Evolutionary conservation across 1,140 invertebrate species (phyloP).

Genomic region (Lasioglossum baleicum): DNA sequence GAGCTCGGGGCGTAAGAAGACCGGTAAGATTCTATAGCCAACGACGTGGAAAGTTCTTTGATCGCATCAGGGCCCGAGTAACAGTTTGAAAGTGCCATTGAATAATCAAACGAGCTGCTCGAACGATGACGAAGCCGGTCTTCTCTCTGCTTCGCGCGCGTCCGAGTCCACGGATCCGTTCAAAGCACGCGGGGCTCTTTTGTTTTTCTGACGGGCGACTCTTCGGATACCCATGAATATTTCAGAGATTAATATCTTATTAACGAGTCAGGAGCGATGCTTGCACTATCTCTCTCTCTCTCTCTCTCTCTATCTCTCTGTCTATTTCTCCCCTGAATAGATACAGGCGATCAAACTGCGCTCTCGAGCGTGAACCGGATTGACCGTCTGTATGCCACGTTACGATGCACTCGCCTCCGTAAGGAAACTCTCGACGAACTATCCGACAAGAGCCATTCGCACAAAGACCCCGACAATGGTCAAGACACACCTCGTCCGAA

Average conservation of each 20-base stretch:
- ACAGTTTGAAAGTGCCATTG: conserved; percentile 1
- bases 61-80: neutral
- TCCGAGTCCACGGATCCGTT: too few species aligned
- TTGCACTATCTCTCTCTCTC: neutral
- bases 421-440: too few species aligned
- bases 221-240: conserved; percentile 14
- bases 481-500: conserved; percentile 32
- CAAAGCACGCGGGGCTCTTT: neutral
- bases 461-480: conserved; percentile 32
- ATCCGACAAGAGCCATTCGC: too few species aligned
- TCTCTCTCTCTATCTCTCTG: too few species aligned
- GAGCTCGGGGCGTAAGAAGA: neutral
- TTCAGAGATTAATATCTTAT: conserved; percentile 38
- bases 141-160: neutral
- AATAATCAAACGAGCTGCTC: neutral
- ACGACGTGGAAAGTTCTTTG: neutral
- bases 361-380: conserved; percentile 39
- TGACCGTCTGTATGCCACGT: conserved; percentile 35
- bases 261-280: conserved; percentile 14
- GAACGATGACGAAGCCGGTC: neutral
- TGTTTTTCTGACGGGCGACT: neutral
- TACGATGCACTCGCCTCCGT: conserved; percentile 22
- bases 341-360: conserved; percentile 53
- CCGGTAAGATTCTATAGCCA: neutral
- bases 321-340: conserved; percentile 14